Percentiles rank a stretch among this genome's conserved stretches.
Conservation (phyloP, 2,888 invertebrate genomes). For the Ecliptopera silaceata region DNA sequence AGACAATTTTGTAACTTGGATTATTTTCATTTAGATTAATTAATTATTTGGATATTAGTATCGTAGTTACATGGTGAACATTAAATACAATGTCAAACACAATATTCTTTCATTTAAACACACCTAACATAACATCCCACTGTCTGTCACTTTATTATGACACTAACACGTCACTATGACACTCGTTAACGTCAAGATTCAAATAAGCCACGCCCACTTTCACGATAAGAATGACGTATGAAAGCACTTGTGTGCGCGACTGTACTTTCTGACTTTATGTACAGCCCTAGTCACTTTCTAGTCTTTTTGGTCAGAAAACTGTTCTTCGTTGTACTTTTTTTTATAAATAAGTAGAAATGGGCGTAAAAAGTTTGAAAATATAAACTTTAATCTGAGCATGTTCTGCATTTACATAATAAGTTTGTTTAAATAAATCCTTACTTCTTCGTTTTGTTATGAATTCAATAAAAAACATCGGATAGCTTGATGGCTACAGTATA, state of each 20-base stretch:
- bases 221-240: neutral
- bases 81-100: conserved; percentile 81
- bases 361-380: too few relatives aligned
- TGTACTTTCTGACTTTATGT: conserved; percentile 31
- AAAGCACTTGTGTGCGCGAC: conserved; percentile 41
- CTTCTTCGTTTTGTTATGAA: too few relatives aligned
- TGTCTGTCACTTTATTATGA: neutral
- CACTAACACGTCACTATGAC: neutral
- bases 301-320: neutral
- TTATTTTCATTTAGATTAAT: conserved; percentile 59
- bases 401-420: too few relatives aligned
- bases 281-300: conserved; percentile 7
- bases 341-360: too few relatives aligned
- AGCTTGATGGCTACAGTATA: too few relatives aligned
- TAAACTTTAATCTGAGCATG: too few relatives aligned
- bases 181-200: neutral
- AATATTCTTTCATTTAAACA: conserved; percentile 79
- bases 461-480: too few relatives aligned
- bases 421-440: too few relatives aligned
- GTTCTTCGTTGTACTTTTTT: too few relatives aligned
- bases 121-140: conserved; percentile 38
- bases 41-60: conserved; percentile 69
- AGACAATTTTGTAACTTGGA: conserved; percentile 57
- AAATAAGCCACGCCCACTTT: neutral
- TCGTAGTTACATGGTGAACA: conserved; percentile 79